Evolutionary conservation across 2,797 vertebrate genomes (phyloP).

Genomic region (Protosalanx chinensis): DNA sequence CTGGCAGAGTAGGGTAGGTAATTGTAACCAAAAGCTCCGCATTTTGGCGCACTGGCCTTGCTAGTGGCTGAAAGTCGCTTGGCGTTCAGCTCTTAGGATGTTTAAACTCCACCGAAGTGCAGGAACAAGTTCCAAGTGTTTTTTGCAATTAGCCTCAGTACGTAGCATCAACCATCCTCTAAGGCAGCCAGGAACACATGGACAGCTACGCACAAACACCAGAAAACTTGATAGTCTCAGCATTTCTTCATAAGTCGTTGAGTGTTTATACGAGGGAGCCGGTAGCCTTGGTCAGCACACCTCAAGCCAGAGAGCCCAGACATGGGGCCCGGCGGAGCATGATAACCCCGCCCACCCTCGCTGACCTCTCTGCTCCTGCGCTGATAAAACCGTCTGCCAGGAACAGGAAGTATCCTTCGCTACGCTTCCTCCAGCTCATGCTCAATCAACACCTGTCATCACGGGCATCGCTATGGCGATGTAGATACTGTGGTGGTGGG

Average conservation of each 20-base stretch:
- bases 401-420: slow-evolving; percentile 75
- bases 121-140: background rate
- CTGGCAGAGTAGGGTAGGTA: background rate
- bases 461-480: slow-evolving; percentile 50
- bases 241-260: slow-evolving; percentile 65
- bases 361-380: slow-evolving; percentile 62
- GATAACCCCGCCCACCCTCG: slow-evolving; percentile 61
- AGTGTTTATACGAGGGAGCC: slow-evolving; percentile 70
- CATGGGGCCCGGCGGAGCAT: slow-evolving; percentile 45
- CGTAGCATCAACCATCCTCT: slow-evolving; percentile 37
- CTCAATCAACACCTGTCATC: slow-evolving; percentile 93
- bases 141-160: background rate
- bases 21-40: background rate
- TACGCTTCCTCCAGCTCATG: slow-evolving; percentile 84
- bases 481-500: slow-evolving; percentile 15
- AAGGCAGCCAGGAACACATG: slow-evolving; percentile 36
- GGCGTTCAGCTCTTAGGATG: background rate
- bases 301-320: slow-evolving; percentile 36
- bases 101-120: background rate
- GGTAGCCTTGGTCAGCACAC: slow-evolving; percentile 65
- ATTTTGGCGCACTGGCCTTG: no score
- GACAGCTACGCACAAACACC: slow-evolving; percentile 24
- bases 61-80: no score
- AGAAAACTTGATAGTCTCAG: slow-evolving; percentile 45
- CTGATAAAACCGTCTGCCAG: slow-evolving; percentile 79